Conservation (phyloP, 2,113 vertebrate species). For the Erpornis zantholeuca region DNA sequence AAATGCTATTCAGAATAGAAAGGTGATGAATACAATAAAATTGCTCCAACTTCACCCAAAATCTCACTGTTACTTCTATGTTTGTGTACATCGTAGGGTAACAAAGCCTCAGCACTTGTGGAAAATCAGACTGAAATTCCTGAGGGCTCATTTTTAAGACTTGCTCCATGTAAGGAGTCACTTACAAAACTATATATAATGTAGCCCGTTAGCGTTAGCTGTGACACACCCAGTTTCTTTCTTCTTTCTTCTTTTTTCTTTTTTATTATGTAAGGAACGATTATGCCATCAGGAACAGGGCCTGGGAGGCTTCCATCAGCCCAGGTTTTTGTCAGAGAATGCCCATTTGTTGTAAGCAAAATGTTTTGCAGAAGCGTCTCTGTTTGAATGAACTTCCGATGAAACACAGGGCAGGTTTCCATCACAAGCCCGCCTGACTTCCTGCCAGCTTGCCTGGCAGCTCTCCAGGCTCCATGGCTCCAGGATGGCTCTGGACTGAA, state of each 20-base stretch:
- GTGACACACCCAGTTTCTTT: background rate
- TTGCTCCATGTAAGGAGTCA: background rate
- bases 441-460: constrained; percentile 47
- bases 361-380: background rate
- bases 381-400: constrained; percentile 50
- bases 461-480: constrained; percentile 10
- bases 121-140: background rate
- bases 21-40: background rate
- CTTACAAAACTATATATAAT: background rate
- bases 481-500: background rate
- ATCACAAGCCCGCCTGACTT: background rate
- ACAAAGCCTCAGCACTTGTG: background rate
- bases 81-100: background rate
- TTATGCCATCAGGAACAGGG: background rate
- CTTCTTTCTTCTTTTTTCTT: background rate
- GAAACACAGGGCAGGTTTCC: constrained; percentile 47
- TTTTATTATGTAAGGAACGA: background rate
- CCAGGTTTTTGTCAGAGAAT: constrained; percentile 24
- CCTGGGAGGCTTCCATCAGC: background rate
- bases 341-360: background rate
- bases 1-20: background rate
- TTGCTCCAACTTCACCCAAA: background rate
- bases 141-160: background rate
- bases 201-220: accelerated
- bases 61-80: background rate